Evolutionary conservation across 2,888 invertebrate species (phyloP).

Genomic region (Epinotia demarniana): DNA sequence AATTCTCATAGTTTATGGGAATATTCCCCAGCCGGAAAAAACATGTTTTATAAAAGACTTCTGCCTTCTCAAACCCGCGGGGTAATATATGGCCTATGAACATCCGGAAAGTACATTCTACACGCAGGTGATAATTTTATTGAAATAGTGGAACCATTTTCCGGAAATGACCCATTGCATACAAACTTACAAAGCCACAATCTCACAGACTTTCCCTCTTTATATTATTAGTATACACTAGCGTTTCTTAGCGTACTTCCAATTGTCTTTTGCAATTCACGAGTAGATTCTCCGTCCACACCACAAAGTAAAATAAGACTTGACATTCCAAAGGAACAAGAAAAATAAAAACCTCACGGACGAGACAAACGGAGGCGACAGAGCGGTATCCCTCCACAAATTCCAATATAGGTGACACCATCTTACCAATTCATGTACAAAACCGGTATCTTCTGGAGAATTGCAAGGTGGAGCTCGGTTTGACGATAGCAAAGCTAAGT

Average conservation of each 20-base stretch:
- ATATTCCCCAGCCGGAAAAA: no score
- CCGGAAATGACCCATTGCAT: no score
- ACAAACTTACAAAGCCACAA: no score
- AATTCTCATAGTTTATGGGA: no score
- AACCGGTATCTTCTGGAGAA: neutral
- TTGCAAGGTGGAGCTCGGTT: neutral
- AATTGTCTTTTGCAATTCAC: constrained; percentile 1
- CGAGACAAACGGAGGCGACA: constrained; percentile 21
- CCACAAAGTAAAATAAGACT: constrained; percentile 2
- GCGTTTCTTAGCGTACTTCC: neutral
- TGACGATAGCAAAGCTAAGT: neutral
- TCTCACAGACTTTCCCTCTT: no score
- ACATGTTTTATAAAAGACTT: no score
- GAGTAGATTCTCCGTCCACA: neutral
- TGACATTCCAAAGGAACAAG: constrained; percentile 1
- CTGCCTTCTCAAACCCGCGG: no score
- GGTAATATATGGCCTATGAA: no score
- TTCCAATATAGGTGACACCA: constrained; percentile 41
- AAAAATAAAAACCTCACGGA: constrained; percentile 15
- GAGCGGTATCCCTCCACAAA: constrained; percentile 31
- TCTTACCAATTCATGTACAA: constrained; percentile 2
- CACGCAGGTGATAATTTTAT: no score
- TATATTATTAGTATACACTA: no score
- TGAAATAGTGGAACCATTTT: no score
- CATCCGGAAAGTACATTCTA: no score